Conservation (phyloP, 2,888 invertebrate species). For the Diarsia dahlii region DNA sequence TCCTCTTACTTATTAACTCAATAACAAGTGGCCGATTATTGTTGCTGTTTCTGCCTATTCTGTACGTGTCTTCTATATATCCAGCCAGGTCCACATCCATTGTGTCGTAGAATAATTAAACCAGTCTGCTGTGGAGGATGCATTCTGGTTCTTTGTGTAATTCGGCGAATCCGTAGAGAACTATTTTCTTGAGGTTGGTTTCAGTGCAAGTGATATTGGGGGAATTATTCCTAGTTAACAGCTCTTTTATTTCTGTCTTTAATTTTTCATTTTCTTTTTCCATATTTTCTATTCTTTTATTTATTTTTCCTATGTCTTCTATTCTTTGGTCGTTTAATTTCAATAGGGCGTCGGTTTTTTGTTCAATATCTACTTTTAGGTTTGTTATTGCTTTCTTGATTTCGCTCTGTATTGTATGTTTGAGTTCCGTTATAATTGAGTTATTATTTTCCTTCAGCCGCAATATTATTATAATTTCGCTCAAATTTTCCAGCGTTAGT, state of each 20-base stretch:
- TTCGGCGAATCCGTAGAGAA: slow-evolving; percentile 5
- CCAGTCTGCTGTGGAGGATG: neutral
- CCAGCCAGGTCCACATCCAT: too few relatives aligned
- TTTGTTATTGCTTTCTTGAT: neutral
- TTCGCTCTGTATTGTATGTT: neutral
- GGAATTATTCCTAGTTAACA: neutral
- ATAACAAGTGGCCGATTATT: slow-evolving; percentile 5
- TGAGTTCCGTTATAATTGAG: neutral
- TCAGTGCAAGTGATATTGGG: neutral
- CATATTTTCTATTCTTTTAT: too few relatives aligned
- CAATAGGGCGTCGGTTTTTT: neutral
- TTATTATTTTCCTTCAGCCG: neutral
- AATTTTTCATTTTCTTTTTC: slow-evolving; percentile 13
- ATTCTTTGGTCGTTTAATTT: neutral
- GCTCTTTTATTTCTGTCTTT: neutral
- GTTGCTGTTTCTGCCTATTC: neutral
- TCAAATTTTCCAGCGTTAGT: neutral
- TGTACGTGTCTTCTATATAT: neutral
- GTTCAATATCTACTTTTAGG: neutral
- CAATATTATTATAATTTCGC: neutral
- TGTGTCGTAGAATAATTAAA: too few relatives aligned
- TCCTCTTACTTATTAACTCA: too few relatives aligned
- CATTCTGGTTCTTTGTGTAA: neutral
- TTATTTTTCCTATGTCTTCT: too few relatives aligned
- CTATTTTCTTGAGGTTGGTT: slow-evolving; percentile 2